Base-by-base conservation (phyloP, 1,140 invertebrate genomes). In the Listronotus bonariensis region DNA sequence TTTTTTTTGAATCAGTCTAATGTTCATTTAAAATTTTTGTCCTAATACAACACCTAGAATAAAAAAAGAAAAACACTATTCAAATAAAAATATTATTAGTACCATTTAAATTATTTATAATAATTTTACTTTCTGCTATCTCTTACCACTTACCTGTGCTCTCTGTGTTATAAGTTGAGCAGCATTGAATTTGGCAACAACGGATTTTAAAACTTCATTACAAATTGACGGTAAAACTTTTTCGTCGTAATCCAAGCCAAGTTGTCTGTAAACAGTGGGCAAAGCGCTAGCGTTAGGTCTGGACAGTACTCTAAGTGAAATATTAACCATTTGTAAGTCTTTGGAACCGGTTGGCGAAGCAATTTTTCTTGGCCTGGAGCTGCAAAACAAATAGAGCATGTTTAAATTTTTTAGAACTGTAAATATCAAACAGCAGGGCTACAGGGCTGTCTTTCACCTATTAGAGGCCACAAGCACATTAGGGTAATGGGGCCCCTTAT, bases 241-340 rank as follows among this genome's bases (percentile, higher is more conserved):
- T 78, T 94, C 92, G 79, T 94, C 92, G 75, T 93, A 95, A 80
- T 94, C 92, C 20, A 90, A 82, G 53, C 92, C 92, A 38, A 95
- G 80, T 76, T 96, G 92, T 75, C 93, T 86, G 78, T 99, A 99
- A 82, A 99, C 92, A 20, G 80, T 80, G 3, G 96, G 93, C 40
- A 99, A 81, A 18, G 83, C 82, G 7, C 77, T 74, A 1, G 94
- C 87, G 78, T 98, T 93, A 1, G 97, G 97, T 59, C 97, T 85
- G 6, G 96, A 96, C 20, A 99, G 83, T 15, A 99, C 97, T 84
- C 97, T 84, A 42, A 99, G 81, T 6, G 95, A 95, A 78, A 99
- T 99, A 74, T 99, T 99, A 1, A 99, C 96, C 96, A 98, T 99
- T 82, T 99, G 97, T 70, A 99, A 88, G 84, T 99, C 97, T 84